phyloP scores from a whole-genome alignment of 2,113 vertebrate genomes.

The Odocoileus virginianus region DNA sequence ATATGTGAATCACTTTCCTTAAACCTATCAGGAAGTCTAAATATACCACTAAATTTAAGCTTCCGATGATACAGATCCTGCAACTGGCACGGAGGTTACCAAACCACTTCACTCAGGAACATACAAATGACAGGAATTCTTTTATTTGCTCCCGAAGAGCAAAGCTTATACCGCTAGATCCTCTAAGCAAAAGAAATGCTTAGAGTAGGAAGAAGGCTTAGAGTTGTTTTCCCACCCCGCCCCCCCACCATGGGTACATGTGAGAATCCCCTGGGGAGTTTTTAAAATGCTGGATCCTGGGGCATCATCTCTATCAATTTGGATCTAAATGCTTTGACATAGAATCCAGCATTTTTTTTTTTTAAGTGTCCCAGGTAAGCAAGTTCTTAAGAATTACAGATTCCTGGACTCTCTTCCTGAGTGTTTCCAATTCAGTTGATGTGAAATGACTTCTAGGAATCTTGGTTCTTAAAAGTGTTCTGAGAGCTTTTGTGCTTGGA shows the following conservation, averaged over 20 bases:
- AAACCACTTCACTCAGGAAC: not conserved
- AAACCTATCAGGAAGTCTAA: not conserved
- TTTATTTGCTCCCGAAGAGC: not conserved
- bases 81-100: not conserved
- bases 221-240: not conserved
- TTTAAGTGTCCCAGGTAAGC: not conserved
- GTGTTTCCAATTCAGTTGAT: not conserved
- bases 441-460: not conserved
- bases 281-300: too few relatives aligned
- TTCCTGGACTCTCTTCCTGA: not conserved
- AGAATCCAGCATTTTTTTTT: not conserved
- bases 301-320: not conserved
- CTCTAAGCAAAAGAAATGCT: not conserved
- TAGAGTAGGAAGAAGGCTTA: not conserved
- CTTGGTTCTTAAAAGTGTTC: not conserved
- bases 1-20: slow-evolving; percentile 26
- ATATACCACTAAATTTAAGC: not conserved
- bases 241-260: not conserved
- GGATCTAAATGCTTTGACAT: not conserved
- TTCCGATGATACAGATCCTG: not conserved
- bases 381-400: not conserved
- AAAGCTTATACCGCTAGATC: not conserved
- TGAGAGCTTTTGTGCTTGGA: not conserved
- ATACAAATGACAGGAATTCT: not conserved
- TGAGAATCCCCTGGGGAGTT: not conserved